Evolutionary conservation across 2,888 invertebrate genomes (phyloP).

Genomic region (Smittia aterrima): DNA sequence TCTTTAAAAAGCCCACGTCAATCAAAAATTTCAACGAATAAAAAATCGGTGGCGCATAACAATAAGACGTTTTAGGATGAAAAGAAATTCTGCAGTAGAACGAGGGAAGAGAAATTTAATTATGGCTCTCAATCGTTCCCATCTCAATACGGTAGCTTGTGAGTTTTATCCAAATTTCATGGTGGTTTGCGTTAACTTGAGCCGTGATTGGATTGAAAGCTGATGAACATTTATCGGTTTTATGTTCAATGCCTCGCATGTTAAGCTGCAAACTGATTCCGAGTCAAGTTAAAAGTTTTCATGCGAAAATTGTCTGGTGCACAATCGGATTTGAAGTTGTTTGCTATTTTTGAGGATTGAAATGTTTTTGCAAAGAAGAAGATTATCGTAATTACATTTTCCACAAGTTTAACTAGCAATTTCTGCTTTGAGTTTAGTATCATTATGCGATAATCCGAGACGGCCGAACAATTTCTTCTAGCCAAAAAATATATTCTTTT

Average conservation of each 20-base stretch:
- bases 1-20: conserved; percentile 35
- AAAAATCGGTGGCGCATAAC: conserved; percentile 41
- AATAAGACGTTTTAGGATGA: conserved; percentile 18
- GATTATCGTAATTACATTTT: conserved; percentile 40
- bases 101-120: conserved; percentile 26
- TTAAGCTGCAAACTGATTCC: not conserved
- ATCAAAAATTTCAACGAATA: conserved; percentile 33
- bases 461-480: not conserved
- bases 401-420: conserved; percentile 36
- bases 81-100: not conserved
- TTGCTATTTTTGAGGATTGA: conserved; percentile 14
- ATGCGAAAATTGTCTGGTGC: not conserved
- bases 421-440: conserved; percentile 19
- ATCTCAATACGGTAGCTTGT: conserved; percentile 40
- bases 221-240: not conserved
- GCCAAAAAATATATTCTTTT: conserved; percentile 14
- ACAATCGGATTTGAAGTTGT: conserved; percentile 9
- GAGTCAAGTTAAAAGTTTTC: conserved; percentile 8
- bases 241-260: too few species aligned
- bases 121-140: not conserved
- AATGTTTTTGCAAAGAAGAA: conserved; percentile 7
- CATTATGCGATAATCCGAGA: conserved; percentile 38
- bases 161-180: conserved; percentile 40
- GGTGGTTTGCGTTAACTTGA: conserved; percentile 30
- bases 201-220: not conserved